These are phyloP conservation scores for Dasyprocta punctata DNA, from an alignment of 2,113 vertebrate genomes.

Conservation along the genomic window DNA sequence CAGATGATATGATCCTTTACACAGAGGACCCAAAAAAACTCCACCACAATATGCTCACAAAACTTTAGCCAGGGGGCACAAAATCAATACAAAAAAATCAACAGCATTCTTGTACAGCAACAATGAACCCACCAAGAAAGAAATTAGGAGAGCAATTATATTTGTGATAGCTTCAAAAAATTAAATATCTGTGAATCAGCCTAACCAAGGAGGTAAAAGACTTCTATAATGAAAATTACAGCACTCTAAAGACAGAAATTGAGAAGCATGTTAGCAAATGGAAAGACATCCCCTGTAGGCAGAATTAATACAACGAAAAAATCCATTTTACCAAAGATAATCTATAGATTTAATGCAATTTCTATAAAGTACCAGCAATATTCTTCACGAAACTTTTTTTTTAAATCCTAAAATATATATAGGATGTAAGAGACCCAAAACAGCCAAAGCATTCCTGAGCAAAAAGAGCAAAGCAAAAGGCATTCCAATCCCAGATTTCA, in stretches of 20 bases:
- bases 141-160: neutral
- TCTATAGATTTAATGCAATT: neutral
- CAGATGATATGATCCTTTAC: neutral
- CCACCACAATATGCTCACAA: neutral
- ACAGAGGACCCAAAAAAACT: neutral
- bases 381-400: neutral
- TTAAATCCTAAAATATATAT: neutral
- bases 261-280: neutral
- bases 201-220: neutral
- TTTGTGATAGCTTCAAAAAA: neutral
- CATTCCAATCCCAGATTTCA: neutral
- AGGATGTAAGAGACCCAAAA: neutral
- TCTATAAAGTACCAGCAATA: neutral
- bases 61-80: neutral
- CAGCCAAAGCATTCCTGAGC: neutral
- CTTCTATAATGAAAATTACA: neutral
- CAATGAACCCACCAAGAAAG: neutral
- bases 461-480: neutral
- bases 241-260: neutral
- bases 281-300: neutral
- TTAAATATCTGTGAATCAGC: neutral
- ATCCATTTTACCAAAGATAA: neutral
- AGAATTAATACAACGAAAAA: neutral
- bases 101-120: neutral
- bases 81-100: neutral